Conservation (phyloP, 1,140 invertebrate species). For the Dinothrombium tinctorium region DNA sequence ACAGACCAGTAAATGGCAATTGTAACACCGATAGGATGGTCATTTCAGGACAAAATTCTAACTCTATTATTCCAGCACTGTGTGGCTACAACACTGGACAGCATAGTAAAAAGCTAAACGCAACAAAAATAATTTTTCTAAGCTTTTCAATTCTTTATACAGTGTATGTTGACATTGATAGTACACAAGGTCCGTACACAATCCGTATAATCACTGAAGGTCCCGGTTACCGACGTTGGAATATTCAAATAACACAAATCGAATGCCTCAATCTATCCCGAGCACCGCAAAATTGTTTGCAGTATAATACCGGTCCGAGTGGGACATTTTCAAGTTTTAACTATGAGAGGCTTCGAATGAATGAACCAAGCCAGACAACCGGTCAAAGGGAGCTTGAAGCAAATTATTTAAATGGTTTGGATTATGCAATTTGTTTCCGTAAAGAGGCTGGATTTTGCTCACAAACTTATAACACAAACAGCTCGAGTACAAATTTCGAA, state of each 20-base stretch:
- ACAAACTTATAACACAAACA: constrained; percentile 25
- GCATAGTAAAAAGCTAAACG: constrained; percentile 23
- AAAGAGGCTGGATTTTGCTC: constrained; percentile 16
- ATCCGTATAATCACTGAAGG: constrained; percentile 33
- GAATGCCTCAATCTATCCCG: constrained; percentile 34
- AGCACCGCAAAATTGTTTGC: constrained; percentile 49
- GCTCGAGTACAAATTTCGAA: neutral
- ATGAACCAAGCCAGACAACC: neutral
- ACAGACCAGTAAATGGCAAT: constrained; percentile 34
- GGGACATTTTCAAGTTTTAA: constrained; percentile 46
- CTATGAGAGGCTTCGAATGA: constrained; percentile 2
- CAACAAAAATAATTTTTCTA: neutral
- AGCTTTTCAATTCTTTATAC: constrained; percentile 18
- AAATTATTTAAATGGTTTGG: constrained; percentile 30
- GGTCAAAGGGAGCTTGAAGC: neutral
- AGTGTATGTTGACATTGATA: constrained; percentile 44
- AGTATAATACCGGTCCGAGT: constrained; percentile 37
- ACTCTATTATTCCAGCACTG: constrained; percentile 40
- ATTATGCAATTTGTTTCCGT: constrained; percentile 18
- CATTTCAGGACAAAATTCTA: constrained; percentile 35
- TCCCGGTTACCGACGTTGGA: constrained; percentile 40
- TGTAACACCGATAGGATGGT: constrained; percentile 42
- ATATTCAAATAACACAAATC: constrained; percentile 45
- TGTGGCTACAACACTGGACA: constrained; percentile 57
- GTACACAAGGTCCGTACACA: constrained; percentile 29